Evolutionary conservation across 2,113 vertebrate species (phyloP), one percentile per base, ranked within the genome.

Genomic region (Falcunculus frontatus): DNA sequence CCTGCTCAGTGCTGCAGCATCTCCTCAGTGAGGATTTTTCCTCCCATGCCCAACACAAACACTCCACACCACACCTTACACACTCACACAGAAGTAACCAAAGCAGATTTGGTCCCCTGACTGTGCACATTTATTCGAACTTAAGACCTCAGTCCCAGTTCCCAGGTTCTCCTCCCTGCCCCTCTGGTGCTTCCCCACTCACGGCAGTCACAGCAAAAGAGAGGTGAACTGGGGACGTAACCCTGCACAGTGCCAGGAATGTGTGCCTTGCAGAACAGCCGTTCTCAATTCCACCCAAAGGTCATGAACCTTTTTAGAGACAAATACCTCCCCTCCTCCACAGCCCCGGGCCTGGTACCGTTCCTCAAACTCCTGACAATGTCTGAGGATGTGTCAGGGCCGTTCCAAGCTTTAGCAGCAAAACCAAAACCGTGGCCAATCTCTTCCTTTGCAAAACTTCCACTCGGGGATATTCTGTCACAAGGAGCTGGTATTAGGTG

Each of bases 41-140:
- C 14, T 16, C 33, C 5, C 3, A 2, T 1, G 3, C 26, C 11
- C 9, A 9, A 1, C 16, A 41, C 10, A 9, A 69, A 17, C 20
- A 56, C 10, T 42, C 13, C 21, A 35, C 7, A 4, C 1, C 37
- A 67, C 50, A 63, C 46, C 39, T 42, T 4, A 33, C 3, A 69
- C n/a, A 18, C 27, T 47, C 6, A 37, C 3, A 64, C n/a, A 32
- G 23, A 19, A 20, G 9, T 23, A 41, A 73, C 7, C n/a, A 44
- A 30, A 79, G n/a, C 46, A 89, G 23, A 11, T 76, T 33, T 46
- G 29, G 13, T 47, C 3, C 11, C 27, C 11, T 39, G 22, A 0
- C 44, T 52, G 19, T 5, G 13, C 33, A 23, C 13, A 10, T 47
- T 84, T 39, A 19, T 32, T 59, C 42, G 35, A 44, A 53, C 12